Base-by-base conservation (phyloP, 2,888 invertebrate genomes). In the Hedychridium roseum region DNA sequence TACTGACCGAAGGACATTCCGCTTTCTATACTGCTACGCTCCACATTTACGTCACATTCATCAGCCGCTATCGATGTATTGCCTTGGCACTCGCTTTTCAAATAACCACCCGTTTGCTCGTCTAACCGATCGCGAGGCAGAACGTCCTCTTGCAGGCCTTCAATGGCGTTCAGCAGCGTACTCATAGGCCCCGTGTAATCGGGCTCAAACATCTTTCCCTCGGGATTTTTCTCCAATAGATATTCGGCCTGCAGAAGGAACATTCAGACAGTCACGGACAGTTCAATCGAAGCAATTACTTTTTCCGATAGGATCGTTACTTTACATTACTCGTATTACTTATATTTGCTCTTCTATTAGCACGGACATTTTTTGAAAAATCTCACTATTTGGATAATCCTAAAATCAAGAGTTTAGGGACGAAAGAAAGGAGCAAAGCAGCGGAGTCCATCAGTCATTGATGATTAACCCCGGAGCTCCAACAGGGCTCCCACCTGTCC, bases 121-220 rank as follows among this genome's bases (percentile, higher is more conserved):
- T 57, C 48, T 20, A 64, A 21, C 23, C 61, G 43, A 4, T 37
- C 32, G 4, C 12, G 12, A 2, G 63, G 56, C 15, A 71, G 43
- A 7, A 69, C 41, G 6, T 66, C 78, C 6, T 80, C 77, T 48
- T 83, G 81, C 7, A 84, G 70, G 39, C 42, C 80, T 75, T 82
- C 81, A 9, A 84, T 81, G 57, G 80, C 80, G 14, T 82, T 81
- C 52, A 85, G 57, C 7, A 84, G 52, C 41, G 71, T 77, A 57
- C 84, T 84, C 15, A 85, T 85, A 63, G 83, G 82, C 21, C 83
- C 76, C 49, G 84, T 85, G 68, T 84, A 86, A 23, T 87, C 85
- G 1, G 87, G 87, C 70, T 87, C 85, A 45, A 88, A 83, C 85
- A 88, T 86, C 75, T 84, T 86, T 0, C 88, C 89, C 57, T 83